phyloP scores from a whole-genome alignment of 2,113 vertebrate genomes.

The Hylia prasina region DNA sequence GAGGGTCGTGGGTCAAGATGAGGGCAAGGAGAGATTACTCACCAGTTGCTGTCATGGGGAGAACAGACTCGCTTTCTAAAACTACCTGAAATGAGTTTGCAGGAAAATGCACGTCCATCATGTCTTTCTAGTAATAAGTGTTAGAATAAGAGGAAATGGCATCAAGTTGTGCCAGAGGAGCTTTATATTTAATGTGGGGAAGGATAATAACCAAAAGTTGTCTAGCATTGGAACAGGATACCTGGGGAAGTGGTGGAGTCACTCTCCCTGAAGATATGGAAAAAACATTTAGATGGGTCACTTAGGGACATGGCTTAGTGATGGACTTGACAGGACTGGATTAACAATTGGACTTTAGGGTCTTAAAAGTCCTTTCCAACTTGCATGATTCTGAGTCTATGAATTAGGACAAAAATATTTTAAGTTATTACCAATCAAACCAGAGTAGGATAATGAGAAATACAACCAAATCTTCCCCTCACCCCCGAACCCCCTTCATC shows the following conservation, averaged over 20 bases:
- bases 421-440: background rate
- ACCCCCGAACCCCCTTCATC: rapidly evolving
- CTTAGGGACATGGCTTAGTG: background rate
- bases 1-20: background rate
- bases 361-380: background rate
- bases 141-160: background rate
- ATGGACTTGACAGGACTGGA: background rate
- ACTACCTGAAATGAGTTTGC: background rate
- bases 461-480: background rate
- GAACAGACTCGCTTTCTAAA: background rate
- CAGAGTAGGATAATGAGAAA: background rate
- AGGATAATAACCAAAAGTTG: background rate
- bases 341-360: background rate
- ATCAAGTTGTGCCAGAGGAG: background rate
- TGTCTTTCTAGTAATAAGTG: background rate
- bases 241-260: background rate
- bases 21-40: background rate
- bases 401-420: background rate
- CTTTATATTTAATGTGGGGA: background rate
- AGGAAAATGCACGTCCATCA: rapidly evolving
- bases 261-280: background rate
- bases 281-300: background rate
- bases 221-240: background rate
- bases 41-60: too few species aligned
- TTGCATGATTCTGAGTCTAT: background rate